phyloP scores from a whole-genome alignment of 1,140 invertebrate species.

The Heliconius himera region DNA sequence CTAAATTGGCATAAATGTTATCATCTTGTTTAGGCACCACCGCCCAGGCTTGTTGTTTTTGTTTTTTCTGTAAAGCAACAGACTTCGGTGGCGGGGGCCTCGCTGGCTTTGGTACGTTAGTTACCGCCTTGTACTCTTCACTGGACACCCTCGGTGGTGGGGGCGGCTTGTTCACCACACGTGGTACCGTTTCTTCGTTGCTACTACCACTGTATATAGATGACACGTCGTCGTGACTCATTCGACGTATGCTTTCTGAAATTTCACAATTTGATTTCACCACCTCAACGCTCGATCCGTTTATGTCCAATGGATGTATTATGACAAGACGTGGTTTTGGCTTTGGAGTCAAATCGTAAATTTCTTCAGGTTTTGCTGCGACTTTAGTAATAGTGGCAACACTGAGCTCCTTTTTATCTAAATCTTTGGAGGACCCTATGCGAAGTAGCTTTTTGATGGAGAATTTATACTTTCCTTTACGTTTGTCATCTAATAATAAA shows the following conservation, averaged over 20 bases:
- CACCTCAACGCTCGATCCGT: slow-evolving; percentile 90
- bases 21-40: slow-evolving; percentile 78
- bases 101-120: slow-evolving; percentile 82
- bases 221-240: slow-evolving; percentile 74
- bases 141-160: slow-evolving; percentile 78
- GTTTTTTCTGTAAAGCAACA: slow-evolving; percentile 83
- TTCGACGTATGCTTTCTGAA: slow-evolving; percentile 70
- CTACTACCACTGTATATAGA: slow-evolving; percentile 80
- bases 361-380: slow-evolving; percentile 77
- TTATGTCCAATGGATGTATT: slow-evolving; percentile 93
- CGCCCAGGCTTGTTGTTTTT: slow-evolving; percentile 82
- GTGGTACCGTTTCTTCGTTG: slow-evolving; percentile 72
- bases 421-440: slow-evolving; percentile 87
- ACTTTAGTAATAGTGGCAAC: slow-evolving; percentile 67
- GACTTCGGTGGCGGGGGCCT: slow-evolving; percentile 87
- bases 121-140: slow-evolving; percentile 82
- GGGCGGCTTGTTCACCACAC: slow-evolving; percentile 76
- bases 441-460: slow-evolving; percentile 92
- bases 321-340: slow-evolving; percentile 90
- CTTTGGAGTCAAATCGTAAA: slow-evolving; percentile 81
- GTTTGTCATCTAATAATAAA: slow-evolving; percentile 84
- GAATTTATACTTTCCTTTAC: slow-evolving; percentile 87
- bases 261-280: slow-evolving; percentile 84
- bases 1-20: slow-evolving; percentile 90
- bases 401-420: slow-evolving; percentile 82